Evolutionary conservation across 1,140 invertebrate species (phyloP).

Genomic region (Physella acuta): DNA sequence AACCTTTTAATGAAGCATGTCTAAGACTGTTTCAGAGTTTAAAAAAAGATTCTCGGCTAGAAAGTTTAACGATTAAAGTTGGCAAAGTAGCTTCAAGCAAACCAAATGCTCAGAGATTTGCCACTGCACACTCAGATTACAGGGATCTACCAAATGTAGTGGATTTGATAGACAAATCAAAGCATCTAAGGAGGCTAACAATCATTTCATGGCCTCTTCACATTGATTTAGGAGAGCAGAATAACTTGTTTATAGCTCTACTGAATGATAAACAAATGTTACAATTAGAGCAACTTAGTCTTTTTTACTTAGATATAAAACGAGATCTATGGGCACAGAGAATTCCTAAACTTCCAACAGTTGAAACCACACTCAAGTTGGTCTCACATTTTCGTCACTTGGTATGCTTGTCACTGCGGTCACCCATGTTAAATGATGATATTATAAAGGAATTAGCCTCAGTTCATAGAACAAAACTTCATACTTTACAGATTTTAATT

Average conservation of each 20-base stretch:
- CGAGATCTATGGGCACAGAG: not conserved
- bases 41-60: slow-evolving; percentile 6
- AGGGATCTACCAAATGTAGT: slow-evolving; percentile 7
- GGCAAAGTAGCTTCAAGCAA: not conserved
- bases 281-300: not conserved
- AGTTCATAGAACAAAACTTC: not conserved
- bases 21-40: not conserved
- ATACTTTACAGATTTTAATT: slow-evolving; percentile 2
- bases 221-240: not conserved
- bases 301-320: slow-evolving; percentile 12
- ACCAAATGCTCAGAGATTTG: not conserved
- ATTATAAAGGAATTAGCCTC: slow-evolving; percentile 4
- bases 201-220: slow-evolving; percentile 20
- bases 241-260: slow-evolving; percentile 6
- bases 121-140: not conserved
- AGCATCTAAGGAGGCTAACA: slow-evolving; percentile 2
- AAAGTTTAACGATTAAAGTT: slow-evolving; percentile 11
- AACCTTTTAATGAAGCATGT: not conserved
- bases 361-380: not conserved
- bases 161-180: not conserved
- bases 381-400: slow-evolving; percentile 1
- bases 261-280: not conserved
- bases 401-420: not conserved
- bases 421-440: slow-evolving; percentile 21
- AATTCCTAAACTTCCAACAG: slow-evolving; percentile 9